Conservation (phyloP, 2,888 invertebrate genomes). For the Eristalinus sepulchralis region DNA sequence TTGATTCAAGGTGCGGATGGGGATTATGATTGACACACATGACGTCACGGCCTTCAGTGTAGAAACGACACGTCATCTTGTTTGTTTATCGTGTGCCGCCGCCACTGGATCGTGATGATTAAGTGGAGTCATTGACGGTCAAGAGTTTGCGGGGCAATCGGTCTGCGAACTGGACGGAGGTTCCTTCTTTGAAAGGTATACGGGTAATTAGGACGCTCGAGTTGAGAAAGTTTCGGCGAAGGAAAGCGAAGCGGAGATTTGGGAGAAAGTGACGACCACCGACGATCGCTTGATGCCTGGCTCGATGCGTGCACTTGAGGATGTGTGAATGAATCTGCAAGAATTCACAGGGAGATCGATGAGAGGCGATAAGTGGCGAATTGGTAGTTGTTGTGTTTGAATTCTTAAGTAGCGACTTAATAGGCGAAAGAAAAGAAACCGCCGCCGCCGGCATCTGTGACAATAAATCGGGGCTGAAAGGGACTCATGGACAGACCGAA, state of each 20-base stretch:
- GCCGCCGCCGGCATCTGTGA: too few species aligned
- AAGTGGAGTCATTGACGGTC: not conserved
- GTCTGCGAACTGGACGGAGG: not conserved
- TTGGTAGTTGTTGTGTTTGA: not conserved
- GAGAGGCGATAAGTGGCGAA: not conserved
- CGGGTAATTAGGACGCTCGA: not conserved
- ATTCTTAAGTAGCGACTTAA: too few species aligned
- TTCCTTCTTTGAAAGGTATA: not conserved
- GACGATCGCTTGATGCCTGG: not conserved
- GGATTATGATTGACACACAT: constrained; percentile 39
- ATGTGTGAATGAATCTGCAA: not conserved
- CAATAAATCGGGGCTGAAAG: too few species aligned
- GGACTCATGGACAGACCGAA: too few species aligned
- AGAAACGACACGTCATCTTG: not conserved
- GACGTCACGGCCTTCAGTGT: constrained; percentile 49
- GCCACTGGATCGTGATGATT: not conserved
- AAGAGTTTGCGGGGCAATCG: not conserved
- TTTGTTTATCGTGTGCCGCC: not conserved
- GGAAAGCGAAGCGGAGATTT: not conserved
- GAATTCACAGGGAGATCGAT: not conserved
- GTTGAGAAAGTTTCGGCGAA: not conserved
- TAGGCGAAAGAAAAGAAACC: too few species aligned
- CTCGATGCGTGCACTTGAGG: not conserved
- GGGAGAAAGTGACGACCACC: not conserved
- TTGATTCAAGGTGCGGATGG: not conserved